Evolutionary conservation across 2,797 vertebrate species (phyloP), one percentile per base, ranked within the genome.

Genomic region (Coregonus suidteri): DNA sequence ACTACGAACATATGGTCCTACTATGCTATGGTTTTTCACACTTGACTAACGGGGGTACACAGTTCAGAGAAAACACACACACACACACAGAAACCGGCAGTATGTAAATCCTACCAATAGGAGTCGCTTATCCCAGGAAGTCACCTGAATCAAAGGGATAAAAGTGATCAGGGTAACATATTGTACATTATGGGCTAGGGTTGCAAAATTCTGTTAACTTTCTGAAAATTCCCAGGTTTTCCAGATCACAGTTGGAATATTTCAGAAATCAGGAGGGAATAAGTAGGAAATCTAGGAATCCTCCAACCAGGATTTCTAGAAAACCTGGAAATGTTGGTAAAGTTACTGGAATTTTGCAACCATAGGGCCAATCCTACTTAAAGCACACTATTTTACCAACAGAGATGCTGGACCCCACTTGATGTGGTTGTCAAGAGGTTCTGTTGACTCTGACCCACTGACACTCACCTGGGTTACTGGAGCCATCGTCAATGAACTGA

Each of bases 401-500:
- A 34, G 15, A 35, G 4, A 35, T 37, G 66, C 66, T 68, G 66
- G 34, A 68, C 14, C 15, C 30, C 4, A 68, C 30, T 16, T 35
- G 11, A 30, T 31, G 0, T 25, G 31, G 34, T 15, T 34, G 66
- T 68, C 66, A 68, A 35, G 25, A 66, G 66, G 66, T 37, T 35
- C 6, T 31, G 64, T 66, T 16, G 30, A 68, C 30, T 9, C 65
- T 67, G 2, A 6, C 15, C 15, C 66, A 77, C 2, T 13, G 3
- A 53, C 41, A 76, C 95, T 94, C 86, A 98, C 97, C 95, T 74
- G 95, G 94, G 87, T 90, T 94, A 81, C 79, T 89, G 76, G 93
- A 93, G 85, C 91, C 84, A 2, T 96, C 95, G 1, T 96, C 95
- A 0, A 88, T 74, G 67, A 92, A 93, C 85, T 92, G 92, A 79